phyloP scores from a whole-genome alignment of 1,140 invertebrate species.

The Drosophila lacertosa region DNA sequence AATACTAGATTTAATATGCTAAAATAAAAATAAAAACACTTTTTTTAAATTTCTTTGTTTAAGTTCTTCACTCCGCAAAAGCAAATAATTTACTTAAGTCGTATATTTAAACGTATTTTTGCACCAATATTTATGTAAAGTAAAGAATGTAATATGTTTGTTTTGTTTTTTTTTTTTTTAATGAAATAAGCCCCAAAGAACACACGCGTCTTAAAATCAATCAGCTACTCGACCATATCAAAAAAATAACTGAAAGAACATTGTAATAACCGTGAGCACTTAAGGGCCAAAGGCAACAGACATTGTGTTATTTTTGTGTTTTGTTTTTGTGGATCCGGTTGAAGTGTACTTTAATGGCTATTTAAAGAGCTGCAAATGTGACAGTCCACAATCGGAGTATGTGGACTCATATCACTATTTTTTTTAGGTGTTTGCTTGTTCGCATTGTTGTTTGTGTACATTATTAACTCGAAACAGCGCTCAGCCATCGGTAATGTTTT shows the following conservation, averaged over 20 bases:
- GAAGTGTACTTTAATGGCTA: slow-evolving; percentile 16
- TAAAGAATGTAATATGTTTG: no score
- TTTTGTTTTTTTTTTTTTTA: no score
- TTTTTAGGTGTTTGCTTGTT: slow-evolving; percentile 11
- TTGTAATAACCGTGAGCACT: slow-evolving; percentile 7
- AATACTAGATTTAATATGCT: no score
- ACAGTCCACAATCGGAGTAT: not conserved
- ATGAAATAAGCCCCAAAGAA: no score
- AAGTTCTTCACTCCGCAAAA: no score
- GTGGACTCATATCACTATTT: slow-evolving; percentile 4
- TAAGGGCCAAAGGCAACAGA: slow-evolving; percentile 4
- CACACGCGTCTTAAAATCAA: slow-evolving; percentile 2
- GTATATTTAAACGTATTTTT: not conserved
- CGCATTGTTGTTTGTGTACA: slow-evolving; percentile 5
- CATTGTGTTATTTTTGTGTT: not conserved
- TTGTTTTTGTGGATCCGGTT: slow-evolving; percentile 7
- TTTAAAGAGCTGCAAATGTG: slow-evolving; percentile 12
- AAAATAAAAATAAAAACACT: no score
- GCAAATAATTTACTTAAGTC: no score
- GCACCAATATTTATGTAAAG: no score
- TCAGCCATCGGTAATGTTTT: not conserved
- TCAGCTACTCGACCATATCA: slow-evolving; percentile 4
- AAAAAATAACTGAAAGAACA: not conserved
- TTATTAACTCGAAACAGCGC: slow-evolving; percentile 1
- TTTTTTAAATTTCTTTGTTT: no score